Evolutionary conservation across 1,140 invertebrate genomes (phyloP), one percentile per base, ranked within the genome.

Genomic region (Carcinoscorpius rotundicauda): DNA sequence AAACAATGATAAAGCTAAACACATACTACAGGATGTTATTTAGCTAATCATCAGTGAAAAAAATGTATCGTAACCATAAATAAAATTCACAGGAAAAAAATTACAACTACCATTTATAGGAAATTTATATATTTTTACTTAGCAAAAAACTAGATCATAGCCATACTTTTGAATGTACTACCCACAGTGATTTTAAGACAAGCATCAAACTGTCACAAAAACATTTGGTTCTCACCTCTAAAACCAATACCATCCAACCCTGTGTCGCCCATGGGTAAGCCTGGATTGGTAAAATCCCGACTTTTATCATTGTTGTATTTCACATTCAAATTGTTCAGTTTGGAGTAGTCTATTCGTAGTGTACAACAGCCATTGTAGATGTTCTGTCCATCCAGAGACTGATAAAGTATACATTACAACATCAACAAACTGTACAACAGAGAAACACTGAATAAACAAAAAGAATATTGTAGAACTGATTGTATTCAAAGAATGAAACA

Each of bases 251-350:
- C 61, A 68, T 87, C 87, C 57, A 86, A 76, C 67, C 77, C 82
- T 71, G 79, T 82, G 72, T 98, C 96, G 49, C 97, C 96, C 58
- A 91, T 91, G 1, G 96, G 96, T 73, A 99, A 83, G 73, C 86
- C 88, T 49, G 96, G 95, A 78, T 99, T 98, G 68, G 96, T 99
- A 81, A 96, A 99, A 79, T 99, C 97, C 59, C 97, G 82, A 62
- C 91, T 96, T 80, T 99, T 99, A 81, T 99, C 97, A 80, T 99
- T 99, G 82, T 99, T 99, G 82, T 96, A 99, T 78, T 97, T 98
- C 52, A 99, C 95, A 79, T 98, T 98, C 68, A 99, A 82, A 66
- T 89, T 93, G 66, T 89, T 87, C 83, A 99, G 86, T 80, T 98
- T 99, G 71, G 93, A 97, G 81, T 96, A 99, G 79, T 99, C 97